Percentiles rank a stretch among this genome's conserved stretches.
Conservation (phyloP, 1,140 invertebrate species). For the Trachymyrmex septentrionalis region DNA sequence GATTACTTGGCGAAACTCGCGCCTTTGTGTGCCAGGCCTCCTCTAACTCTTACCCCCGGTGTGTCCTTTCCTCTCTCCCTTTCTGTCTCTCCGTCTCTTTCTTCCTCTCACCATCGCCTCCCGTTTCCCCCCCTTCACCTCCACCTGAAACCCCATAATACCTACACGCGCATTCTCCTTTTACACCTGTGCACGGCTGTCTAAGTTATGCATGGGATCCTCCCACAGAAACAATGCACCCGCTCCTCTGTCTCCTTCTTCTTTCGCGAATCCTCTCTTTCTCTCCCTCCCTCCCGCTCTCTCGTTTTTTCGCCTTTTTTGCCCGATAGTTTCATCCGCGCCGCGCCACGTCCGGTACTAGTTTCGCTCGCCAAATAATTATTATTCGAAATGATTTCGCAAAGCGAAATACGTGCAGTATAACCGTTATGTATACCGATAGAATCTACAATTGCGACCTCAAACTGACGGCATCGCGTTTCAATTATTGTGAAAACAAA, state of each 20-base stretch:
- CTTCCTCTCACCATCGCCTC: constrained; percentile 27
- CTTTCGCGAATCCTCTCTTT: constrained; percentile 7
- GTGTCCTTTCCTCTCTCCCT: neutral
- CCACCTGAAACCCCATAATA: constrained; percentile 74
- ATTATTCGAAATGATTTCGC: constrained; percentile 55
- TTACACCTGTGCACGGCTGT: constrained; percentile 85
- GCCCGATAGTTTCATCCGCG: constrained; percentile 47
- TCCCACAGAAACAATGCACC: constrained; percentile 86
- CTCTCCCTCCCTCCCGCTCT: neutral
- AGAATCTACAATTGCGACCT: constrained; percentile 22
- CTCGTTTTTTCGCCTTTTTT: constrained; percentile 21
- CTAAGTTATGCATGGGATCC: constrained; percentile 85
- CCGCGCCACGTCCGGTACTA: constrained; percentile 52
- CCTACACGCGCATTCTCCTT: constrained; percentile 80
- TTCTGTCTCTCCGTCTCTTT: neutral
- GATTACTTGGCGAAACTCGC: constrained; percentile 84
- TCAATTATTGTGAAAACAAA: constrained; percentile 26
- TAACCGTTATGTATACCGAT: neutral
- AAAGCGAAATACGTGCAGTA: constrained; percentile 28
- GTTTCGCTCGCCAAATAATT: constrained; percentile 52
- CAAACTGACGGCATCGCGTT: constrained; percentile 13
- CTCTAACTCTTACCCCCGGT: constrained; percentile 59
- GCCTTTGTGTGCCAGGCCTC: constrained; percentile 77
- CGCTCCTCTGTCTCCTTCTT: constrained; percentile 65
- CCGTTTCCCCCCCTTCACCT: constrained; percentile 55